phyloP scores from a whole-genome alignment of 2,888 invertebrate genomes.

The Mycalesis mineus region DNA sequence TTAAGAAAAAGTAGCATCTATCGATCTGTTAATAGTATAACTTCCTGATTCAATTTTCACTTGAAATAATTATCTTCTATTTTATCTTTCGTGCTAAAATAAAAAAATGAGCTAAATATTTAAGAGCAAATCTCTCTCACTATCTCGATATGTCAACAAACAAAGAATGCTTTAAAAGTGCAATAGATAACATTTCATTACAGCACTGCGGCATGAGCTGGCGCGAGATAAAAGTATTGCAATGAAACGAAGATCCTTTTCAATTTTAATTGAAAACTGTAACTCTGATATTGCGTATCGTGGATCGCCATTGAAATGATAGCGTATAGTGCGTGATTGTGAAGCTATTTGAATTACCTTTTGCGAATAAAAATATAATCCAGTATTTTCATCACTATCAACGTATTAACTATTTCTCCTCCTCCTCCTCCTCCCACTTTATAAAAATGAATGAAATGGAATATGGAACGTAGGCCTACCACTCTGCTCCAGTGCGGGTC shows the following conservation, averaged over 20 bases:
- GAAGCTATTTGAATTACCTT: background rate
- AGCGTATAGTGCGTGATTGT: background rate
- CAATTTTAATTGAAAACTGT: conserved; percentile 20
- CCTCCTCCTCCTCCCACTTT: too few species aligned
- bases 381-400: too few species aligned
- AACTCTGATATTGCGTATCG: conserved; percentile 17
- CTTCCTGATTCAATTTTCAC: too few species aligned
- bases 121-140: background rate
- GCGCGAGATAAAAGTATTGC: conserved; percentile 12
- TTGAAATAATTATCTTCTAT: too few species aligned
- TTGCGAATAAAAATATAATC: background rate
- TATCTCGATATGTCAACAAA: background rate
- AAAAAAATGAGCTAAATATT: background rate
- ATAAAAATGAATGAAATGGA: too few species aligned
- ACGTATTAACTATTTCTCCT: too few species aligned
- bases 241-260: conserved; percentile 1
- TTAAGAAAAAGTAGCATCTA: too few species aligned
- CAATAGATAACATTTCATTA: conserved; percentile 9
- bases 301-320: conserved; percentile 14
- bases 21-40: too few species aligned
- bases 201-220: background rate
- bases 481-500: too few species aligned
- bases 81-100: too few species aligned
- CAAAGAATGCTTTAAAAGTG: conserved; percentile 3
- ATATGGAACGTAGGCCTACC: too few species aligned